A percentile compares a stretch with the other conserved stretches of the same genome.
phyloP scores from a whole-genome alignment of 2,888 invertebrate genomes.

The Phytoseiulus persimilis region DNA sequence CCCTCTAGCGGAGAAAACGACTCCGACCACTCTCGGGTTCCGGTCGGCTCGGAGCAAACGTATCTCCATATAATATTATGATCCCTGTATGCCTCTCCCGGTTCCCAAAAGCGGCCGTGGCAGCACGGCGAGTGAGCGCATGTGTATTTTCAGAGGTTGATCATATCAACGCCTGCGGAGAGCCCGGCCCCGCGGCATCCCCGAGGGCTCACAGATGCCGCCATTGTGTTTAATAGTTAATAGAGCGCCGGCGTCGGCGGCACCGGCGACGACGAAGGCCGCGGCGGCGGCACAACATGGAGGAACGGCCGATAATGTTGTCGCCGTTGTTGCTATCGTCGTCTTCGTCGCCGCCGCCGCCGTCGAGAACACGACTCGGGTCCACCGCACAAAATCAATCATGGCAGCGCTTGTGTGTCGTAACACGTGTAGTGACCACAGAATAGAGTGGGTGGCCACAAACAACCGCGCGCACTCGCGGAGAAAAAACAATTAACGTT shows the following conservation, averaged over 20 bases:
- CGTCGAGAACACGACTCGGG: background rate
- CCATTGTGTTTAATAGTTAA: slow-evolving; percentile 36
- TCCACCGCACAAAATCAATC: slow-evolving; percentile 7
- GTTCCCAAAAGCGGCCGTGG: background rate
- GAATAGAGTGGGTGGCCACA: background rate
- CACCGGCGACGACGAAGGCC: background rate
- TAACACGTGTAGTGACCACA: background rate
- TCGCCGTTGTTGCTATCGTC: background rate
- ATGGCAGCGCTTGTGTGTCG: background rate
- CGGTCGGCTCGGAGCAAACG: slow-evolving; percentile 15
- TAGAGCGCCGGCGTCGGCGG: background rate
- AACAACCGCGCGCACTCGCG: background rate
- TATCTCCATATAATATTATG: slow-evolving; percentile 38
- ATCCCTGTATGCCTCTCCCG: slow-evolving; percentile 11
- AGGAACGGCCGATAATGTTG: background rate
- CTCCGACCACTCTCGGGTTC: background rate
- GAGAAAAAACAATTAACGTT: background rate
- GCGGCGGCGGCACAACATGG: background rate
- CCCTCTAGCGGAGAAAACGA: background rate
- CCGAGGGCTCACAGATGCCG: background rate
- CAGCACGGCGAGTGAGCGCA: background rate
- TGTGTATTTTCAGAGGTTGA: slow-evolving; percentile 38
- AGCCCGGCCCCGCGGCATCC: background rate
- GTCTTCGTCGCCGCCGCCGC: background rate
- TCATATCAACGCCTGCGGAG: slow-evolving; percentile 38